Conservation (phyloP, 37 sponge, comb jelly and placozoan species). For the Lycopodina hypogea region DNA sequence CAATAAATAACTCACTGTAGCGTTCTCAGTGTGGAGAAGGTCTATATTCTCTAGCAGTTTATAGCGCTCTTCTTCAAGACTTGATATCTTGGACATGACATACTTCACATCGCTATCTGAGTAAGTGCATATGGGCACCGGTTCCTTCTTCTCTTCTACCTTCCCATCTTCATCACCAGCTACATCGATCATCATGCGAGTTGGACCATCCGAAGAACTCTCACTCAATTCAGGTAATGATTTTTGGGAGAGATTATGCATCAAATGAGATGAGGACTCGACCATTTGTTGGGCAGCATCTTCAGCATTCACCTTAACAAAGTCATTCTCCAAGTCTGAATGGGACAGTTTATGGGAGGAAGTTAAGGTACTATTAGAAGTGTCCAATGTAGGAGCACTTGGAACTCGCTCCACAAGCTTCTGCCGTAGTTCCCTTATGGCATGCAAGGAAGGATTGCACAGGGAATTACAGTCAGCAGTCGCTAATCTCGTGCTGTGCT, state of each 20-base stretch:
- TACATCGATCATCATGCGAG: not conserved
- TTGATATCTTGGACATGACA: conserved; percentile 54
- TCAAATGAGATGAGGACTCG: too few relatives aligned
- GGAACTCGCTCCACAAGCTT: not conserved
- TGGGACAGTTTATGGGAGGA: not conserved
- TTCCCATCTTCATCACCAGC: not conserved
- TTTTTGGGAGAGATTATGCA: too few relatives aligned
- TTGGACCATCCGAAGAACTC: not conserved
- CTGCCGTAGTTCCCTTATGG: not conserved
- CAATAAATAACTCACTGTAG: not conserved
- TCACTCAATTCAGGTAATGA: not conserved
- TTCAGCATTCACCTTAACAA: not conserved
- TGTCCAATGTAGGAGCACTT: conserved; percentile 3
- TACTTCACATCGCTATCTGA: conserved; percentile 43
- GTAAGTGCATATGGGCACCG: conserved; percentile 10
- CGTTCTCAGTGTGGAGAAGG: conserved; percentile 17
- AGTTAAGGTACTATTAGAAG: not conserved
- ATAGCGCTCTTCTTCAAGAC: conserved; percentile 42
- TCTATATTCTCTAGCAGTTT: conserved; percentile 42
- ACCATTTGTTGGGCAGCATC: too few relatives aligned
- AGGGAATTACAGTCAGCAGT: not conserved
- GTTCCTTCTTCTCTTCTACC: not conserved
- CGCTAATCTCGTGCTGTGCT: not conserved
- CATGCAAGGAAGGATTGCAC: not conserved
- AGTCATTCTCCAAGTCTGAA: not conserved